Base-by-base conservation (phyloP, 1,140 invertebrate genomes). In the Nasonia vitripennis region DNA sequence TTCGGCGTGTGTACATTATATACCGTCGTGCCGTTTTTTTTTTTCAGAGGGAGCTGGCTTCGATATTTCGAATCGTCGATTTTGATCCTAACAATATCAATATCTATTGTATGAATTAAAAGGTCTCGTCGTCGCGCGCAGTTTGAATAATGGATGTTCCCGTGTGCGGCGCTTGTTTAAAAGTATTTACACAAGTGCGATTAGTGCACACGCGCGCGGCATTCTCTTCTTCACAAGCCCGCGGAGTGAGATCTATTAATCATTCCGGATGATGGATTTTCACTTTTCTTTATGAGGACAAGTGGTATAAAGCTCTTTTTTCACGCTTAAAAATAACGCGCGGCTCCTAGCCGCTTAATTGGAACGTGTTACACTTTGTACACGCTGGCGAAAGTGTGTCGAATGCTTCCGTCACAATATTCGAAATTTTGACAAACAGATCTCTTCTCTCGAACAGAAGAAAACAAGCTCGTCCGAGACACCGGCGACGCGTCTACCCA, bases 231-330 rank as follows among this genome's bases (percentile, higher is more conserved):
- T 55, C n/a, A 37, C 55, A 31, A 12, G 74, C 20, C 62, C 17
- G 7, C 55, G 71, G 12, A 45, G 45, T 27, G 27, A 78, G 45
- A 84, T 73, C 70, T 85, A 80, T 74, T 80, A 85, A 80, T 75
- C 68, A 84, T 74, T 41, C n/a, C 12, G 41, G 31, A 80, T 85
- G 51, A 85, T 85, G 70, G 45, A 74, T 85, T 85, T 85, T 84
- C 77, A 79, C 70, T 85, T 80, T 85, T 85, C 68, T 74, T 17
- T 62, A 45, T 74, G 37, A 80, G 75, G 68, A 80, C 78, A 80
- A 73, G 78, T 74, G 14, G 20, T 55, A 2, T 27, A 62, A 84
- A 84, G 17, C 34, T 83, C 51, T 83, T 62, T 83, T 83, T 83
- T 82, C 17, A 77, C 55, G 74, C 34, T 68, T 37, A 68, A 74